Evolutionary conservation across 2,113 vertebrate species (phyloP), one percentile per base, ranked within the genome.

Genomic region (Australoheros scitulus): DNA sequence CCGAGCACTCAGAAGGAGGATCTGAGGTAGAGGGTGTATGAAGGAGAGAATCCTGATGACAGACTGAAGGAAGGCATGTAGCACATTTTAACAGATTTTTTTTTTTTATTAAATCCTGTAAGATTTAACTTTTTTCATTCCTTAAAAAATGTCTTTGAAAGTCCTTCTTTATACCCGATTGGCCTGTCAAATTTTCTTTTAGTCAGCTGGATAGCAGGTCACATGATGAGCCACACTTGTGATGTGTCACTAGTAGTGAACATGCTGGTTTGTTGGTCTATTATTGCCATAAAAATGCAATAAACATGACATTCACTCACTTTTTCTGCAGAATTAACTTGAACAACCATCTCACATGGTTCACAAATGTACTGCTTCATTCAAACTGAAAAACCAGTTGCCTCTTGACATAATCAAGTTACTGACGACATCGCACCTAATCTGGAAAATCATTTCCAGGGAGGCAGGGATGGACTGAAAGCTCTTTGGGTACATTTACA

Each of bases 21-120:
- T 52, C 59, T 79, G 82, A 82, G 83, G 52, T 22, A 60, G 68
- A 90, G 89, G 86, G 74, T 81, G 5, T 77, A 59, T 61, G 80
- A 82, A 88, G 84, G 88, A 80, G 52, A 80, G 32, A 72, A n/a
- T 0, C 26, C 26, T 55, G 55, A 72, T 55, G 26, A 55, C 68
- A 72, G 47, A 72, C 26, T 55, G 68, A 72, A 72, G 68, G 47
- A 34, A 55, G 34, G 18, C 26, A 0, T n/a, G 26, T 34, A 34
- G 47, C 26, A 34, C 68, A 55, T 55, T 55, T 55, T 55, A 55
- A 24, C 11, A 1, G 10, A 72, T 55, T 72, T 70, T 32, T 50
- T 50, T 70, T 47, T 47, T 32, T 70, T 7, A 32, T 18, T 52
- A 72, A 72, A 52, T 72, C 1, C 65, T 32, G 10, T 52, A 32